phyloP scores from a whole-genome alignment of 2,113 vertebrate genomes.

The Dasyprocta punctata region DNA sequence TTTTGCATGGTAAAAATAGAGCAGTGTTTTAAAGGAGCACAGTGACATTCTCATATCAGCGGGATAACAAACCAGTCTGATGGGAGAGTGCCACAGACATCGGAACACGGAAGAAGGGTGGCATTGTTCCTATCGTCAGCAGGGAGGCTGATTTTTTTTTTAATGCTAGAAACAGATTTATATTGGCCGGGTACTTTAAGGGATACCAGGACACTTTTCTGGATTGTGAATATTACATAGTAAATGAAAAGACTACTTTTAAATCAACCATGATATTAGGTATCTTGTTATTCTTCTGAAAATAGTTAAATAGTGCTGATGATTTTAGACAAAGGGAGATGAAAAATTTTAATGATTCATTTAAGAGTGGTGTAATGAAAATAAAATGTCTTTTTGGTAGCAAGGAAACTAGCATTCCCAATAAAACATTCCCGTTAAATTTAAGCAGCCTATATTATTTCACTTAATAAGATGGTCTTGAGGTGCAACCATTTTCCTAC shows the following conservation, averaged over 20 bases:
- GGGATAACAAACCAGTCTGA: slow-evolving; percentile 4
- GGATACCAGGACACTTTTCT: neutral
- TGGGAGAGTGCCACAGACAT: neutral
- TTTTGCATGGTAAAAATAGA: neutral
- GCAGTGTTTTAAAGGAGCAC: slow-evolving; percentile 25
- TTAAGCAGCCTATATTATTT: neutral
- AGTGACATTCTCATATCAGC: slow-evolving; percentile 62
- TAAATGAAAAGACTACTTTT: neutral
- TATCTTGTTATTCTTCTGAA: neutral
- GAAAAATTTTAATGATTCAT: neutral
- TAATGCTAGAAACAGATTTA: neutral
- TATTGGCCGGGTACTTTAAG: neutral
- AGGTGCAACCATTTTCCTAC: neutral
- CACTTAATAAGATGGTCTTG: neutral
- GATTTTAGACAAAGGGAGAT: slow-evolving; percentile 2
- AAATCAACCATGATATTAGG: neutral
- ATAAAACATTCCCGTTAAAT: neutral
- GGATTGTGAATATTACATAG: neutral
- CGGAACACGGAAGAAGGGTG: neutral
- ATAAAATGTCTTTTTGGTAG: neutral
- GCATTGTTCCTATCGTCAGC: neutral
- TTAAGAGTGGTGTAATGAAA: neutral
- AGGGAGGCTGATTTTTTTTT: no score
- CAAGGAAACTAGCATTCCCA: neutral
- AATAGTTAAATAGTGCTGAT: neutral